A percentile compares a stretch with the other conserved stretches of the same genome.
phyloP scores from a whole-genome alignment of 2,888 invertebrate species.

The Gastracanthus pulcherrimus region DNA sequence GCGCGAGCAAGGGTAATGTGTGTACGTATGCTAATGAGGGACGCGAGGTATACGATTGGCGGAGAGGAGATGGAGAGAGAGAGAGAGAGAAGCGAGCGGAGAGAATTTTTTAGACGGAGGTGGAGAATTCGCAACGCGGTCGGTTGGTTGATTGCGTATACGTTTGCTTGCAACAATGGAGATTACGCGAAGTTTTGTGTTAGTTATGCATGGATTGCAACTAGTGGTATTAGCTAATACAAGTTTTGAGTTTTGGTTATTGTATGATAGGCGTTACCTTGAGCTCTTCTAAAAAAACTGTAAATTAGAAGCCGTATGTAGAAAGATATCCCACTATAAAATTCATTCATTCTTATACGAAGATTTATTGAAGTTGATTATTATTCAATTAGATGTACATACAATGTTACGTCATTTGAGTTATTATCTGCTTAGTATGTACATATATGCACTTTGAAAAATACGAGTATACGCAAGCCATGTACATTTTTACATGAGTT shows the following conservation, averaged over 20 bases:
- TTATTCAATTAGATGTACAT: too few relatives aligned
- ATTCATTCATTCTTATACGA: too few relatives aligned
- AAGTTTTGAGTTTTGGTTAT: background rate
- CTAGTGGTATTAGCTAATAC: background rate
- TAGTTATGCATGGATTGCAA: background rate
- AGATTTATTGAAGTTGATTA: too few relatives aligned
- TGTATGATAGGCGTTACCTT: background rate
- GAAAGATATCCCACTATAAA: too few relatives aligned
- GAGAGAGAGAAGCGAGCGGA: background rate
- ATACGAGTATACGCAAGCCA: too few relatives aligned
- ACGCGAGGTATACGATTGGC: background rate
- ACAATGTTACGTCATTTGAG: too few relatives aligned
- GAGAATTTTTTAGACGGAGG: background rate
- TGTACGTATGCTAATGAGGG: constrained; percentile 23
- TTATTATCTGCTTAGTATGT: too few relatives aligned
- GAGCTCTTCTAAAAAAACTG: background rate
- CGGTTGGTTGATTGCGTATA: background rate
- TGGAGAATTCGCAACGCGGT: background rate
- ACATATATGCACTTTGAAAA: too few relatives aligned
- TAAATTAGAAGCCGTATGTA: too few relatives aligned
- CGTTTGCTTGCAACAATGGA: background rate
- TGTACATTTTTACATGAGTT: too few relatives aligned
- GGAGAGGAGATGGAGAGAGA: too few relatives aligned
- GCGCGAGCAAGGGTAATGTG: background rate
- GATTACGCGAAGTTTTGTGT: background rate